Evolutionary conservation across 2,113 vertebrate genomes (phyloP).

Genomic region (Scolopax mira): DNA sequence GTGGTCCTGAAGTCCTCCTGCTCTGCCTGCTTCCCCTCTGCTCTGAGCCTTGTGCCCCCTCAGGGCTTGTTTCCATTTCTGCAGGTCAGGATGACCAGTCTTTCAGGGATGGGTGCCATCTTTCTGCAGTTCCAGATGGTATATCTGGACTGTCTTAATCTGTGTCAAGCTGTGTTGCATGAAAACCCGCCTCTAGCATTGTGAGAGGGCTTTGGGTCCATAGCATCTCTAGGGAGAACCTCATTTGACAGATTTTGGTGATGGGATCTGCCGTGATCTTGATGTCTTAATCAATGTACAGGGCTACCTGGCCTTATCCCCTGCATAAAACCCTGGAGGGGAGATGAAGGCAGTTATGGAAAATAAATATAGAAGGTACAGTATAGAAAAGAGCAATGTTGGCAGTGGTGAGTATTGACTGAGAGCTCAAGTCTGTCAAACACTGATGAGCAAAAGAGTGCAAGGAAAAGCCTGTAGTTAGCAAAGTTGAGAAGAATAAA

Average conservation of each 20-base stretch:
- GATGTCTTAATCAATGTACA: background rate
- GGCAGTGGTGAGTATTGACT: background rate
- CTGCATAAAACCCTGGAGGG: background rate
- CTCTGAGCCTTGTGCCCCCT: background rate
- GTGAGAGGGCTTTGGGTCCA: background rate
- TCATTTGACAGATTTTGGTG: background rate
- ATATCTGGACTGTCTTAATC: background rate
- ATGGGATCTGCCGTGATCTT: background rate
- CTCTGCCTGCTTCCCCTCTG: background rate
- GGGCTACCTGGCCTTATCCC: background rate
- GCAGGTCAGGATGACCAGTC: background rate
- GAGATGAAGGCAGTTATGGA: background rate
- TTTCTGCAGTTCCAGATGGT: background rate
- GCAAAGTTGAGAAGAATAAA: background rate
- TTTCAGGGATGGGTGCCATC: background rate
- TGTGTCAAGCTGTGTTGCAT: background rate
- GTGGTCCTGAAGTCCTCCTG: background rate
- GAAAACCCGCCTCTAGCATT: background rate
- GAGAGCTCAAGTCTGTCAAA: background rate
- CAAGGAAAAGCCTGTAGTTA: background rate
- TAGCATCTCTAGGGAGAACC: background rate
- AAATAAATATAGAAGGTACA: background rate
- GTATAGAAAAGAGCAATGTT: background rate
- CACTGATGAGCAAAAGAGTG: background rate
- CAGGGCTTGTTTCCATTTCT: background rate